Conservation (phyloP, 2,113 vertebrate species). For the Pteronura brasiliensis region DNA sequence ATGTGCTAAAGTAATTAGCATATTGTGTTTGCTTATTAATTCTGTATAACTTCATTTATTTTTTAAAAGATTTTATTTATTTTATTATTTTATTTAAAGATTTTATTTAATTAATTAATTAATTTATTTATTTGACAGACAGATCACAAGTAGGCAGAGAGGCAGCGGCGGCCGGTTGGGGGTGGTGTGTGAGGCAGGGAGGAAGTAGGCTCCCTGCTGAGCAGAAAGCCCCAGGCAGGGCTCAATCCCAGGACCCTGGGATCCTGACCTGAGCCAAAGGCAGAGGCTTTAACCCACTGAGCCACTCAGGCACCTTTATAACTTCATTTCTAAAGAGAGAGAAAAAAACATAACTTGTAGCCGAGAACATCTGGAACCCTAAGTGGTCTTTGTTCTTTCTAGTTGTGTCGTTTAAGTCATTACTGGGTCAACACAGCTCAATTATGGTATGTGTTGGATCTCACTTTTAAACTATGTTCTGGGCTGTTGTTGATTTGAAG, state of each 20-base stretch:
- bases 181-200: too few relatives aligned
- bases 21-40: not conserved
- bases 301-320: not conserved
- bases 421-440: not conserved
- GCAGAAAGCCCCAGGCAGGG: too few relatives aligned
- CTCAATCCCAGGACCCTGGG: too few relatives aligned
- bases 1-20: not conserved
- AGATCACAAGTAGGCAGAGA: too few relatives aligned
- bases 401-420: not conserved
- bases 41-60: not conserved
- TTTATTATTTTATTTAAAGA: not conserved
- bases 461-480: not conserved
- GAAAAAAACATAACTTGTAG: not conserved
- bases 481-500: not conserved
- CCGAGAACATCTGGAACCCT: not conserved
- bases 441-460: not conserved
- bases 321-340: not conserved
- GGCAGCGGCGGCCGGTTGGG: too few relatives aligned
- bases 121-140: too few relatives aligned
- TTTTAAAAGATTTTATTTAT: too few relatives aligned
- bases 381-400: not conserved
- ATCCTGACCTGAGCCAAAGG: too few relatives aligned
- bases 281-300: too few relatives aligned
- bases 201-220: too few relatives aligned
- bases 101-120: too few relatives aligned